These are phyloP conservation scores for Martes martes DNA, from an alignment of 2,113 vertebrate genomes.

Conservation along the genomic window DNA sequence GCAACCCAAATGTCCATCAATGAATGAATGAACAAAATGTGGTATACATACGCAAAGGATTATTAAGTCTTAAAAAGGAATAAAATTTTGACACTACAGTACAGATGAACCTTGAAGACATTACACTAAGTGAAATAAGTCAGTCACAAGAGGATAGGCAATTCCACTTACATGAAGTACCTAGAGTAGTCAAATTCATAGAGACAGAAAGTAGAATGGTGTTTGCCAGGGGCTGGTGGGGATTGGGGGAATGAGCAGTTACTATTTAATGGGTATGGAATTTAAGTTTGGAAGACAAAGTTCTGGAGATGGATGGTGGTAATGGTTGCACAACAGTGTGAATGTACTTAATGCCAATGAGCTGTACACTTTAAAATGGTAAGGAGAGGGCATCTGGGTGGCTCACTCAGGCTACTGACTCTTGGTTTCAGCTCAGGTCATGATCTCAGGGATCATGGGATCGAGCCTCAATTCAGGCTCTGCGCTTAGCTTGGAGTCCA, in stretches of 20 bases:
- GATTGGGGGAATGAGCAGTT: not conserved
- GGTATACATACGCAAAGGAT: not conserved
- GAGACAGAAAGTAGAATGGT: not conserved
- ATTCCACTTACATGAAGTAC: not conserved
- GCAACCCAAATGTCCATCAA: not conserved
- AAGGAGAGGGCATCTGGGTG: not conserved
- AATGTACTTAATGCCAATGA: not conserved
- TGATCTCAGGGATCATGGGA: not conserved
- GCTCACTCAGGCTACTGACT: not conserved
- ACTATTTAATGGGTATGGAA: not conserved
- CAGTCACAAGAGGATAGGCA: not conserved
- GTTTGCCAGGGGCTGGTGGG: not conserved
- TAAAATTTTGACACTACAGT: not conserved
- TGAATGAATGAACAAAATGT: not conserved
- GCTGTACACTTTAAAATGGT: not conserved
- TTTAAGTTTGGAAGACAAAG: slow-evolving; percentile 1
- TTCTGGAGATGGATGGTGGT: not conserved
- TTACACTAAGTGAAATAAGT: not conserved
- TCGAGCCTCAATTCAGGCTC: not conserved
- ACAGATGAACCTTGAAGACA: slow-evolving; percentile 1
- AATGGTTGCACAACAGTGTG: not conserved
- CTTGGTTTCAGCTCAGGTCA: not conserved
- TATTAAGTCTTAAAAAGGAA: slow-evolving; percentile 16
- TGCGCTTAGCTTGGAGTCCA: not conserved
- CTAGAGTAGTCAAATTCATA: not conserved